A percentile compares a stretch with the other conserved stretches of the same genome.
These are phyloP conservation scores for Salminus brasiliensis DNA, from an alignment of 2,113 vertebrate species.

Conservation along the genomic window DNA sequence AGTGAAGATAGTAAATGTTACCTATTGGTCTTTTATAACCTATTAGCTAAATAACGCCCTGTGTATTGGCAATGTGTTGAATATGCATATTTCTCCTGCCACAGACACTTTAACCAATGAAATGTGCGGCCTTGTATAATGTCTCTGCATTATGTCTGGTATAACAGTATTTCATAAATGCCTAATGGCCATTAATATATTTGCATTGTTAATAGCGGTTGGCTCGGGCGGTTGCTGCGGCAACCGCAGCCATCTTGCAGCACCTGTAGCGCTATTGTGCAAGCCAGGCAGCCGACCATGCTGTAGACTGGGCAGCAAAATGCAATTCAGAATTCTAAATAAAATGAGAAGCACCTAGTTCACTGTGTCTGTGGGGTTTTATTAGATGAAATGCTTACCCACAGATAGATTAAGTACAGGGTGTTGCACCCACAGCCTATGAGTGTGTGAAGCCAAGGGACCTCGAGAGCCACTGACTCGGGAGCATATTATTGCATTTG, in stretches of 20 bases:
- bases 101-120: neutral
- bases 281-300: neutral
- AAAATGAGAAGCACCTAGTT: neutral
- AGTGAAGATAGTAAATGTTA: neutral
- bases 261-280: conserved; percentile 26
- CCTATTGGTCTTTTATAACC: too few relatives aligned
- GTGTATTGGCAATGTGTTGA: neutral
- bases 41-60: neutral
- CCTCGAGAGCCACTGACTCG: conserved; percentile 15
- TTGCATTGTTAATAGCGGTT: conserved; percentile 28
- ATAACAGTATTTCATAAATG: conserved; percentile 20
- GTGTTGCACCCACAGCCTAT: neutral
- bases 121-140: neutral
- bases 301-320: neutral
- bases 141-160: neutral
- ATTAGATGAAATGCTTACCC: neutral
- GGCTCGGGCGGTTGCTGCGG: conserved; percentile 23
- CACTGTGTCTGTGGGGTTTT: neutral
- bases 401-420: neutral
- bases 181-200: conserved; percentile 12
- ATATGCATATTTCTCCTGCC: neutral
- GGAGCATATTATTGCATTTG: neutral
- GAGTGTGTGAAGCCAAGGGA: neutral
- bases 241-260: conserved; percentile 36
- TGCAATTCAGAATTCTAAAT: neutral